These are phyloP conservation scores for Acromyrmex echinatior DNA, from an alignment of 1,140 invertebrate genomes.

Conservation along the genomic window DNA sequence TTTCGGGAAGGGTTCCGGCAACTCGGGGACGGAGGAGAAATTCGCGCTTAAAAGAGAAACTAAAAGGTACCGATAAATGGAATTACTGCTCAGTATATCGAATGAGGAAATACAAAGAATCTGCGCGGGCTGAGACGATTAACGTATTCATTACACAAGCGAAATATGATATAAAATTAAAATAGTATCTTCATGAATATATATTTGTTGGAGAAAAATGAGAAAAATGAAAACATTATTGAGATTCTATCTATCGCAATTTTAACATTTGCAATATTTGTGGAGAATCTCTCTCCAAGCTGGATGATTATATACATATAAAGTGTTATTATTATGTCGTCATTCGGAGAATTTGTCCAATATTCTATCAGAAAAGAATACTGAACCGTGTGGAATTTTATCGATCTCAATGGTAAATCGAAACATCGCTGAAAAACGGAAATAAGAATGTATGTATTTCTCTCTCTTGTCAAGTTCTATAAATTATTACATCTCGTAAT, in stretches of 20 bases:
- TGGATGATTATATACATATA: neutral
- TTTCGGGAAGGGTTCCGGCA: constrained; percentile 54
- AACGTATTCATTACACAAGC: constrained; percentile 25
- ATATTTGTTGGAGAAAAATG: neutral
- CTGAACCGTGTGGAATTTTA: neutral
- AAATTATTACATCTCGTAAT: neutral
- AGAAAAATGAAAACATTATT: neutral
- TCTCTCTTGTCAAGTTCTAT: neutral
- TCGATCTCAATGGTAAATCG: neutral
- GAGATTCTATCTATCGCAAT: neutral
- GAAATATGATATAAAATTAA: neutral
- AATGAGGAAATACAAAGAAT: constrained; percentile 51
- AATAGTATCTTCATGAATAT: neutral
- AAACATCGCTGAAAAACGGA: neutral
- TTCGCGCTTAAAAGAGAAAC: neutral
- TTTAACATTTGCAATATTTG: constrained; percentile 14
- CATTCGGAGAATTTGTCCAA: constrained; percentile 1
- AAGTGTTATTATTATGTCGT: neutral
- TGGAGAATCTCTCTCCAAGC: neutral
- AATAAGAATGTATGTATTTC: neutral
- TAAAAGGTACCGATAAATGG: constrained; percentile 54
- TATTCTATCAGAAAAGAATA: neutral
- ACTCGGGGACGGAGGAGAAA: neutral
- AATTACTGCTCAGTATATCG: constrained; percentile 29
- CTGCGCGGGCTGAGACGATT: constrained; percentile 24